These are phyloP conservation scores for Ceratoteleas bidentatus DNA, from an alignment of 1,140 invertebrate genomes.

Conservation along the genomic window DNA sequence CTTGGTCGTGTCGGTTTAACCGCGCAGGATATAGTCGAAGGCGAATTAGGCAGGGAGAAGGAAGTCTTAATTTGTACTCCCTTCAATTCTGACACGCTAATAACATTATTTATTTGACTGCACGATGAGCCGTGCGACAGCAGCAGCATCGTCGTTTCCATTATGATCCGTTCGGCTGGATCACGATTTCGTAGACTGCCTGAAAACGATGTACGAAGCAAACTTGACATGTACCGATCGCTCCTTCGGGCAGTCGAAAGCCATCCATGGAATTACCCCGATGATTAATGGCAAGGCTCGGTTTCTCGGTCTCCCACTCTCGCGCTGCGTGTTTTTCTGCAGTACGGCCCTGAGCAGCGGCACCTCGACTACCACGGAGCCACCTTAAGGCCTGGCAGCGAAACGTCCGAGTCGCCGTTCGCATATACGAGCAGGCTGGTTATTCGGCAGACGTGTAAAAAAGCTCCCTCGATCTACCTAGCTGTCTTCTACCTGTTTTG, in stretches of 20 bases:
- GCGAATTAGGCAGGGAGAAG: too few relatives aligned
- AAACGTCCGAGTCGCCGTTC: conserved; percentile 48
- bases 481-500: conserved; percentile 61
- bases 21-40: too few relatives aligned
- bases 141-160: background rate
- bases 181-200: conserved; percentile 42
- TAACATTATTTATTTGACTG: too few relatives aligned
- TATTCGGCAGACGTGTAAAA: conserved; percentile 74
- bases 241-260: conserved; percentile 74
- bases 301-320: conserved; percentile 52
- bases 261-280: conserved; percentile 74
- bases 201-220: conserved; percentile 69
- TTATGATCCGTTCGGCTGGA: background rate
- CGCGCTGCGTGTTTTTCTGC: conserved; percentile 35
- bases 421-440: conserved; percentile 44
- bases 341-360: conserved; percentile 50
- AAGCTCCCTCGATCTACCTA: conserved; percentile 67
- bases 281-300: conserved; percentile 73
- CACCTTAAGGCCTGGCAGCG: conserved; percentile 48
- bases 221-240: conserved; percentile 78
- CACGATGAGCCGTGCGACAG: too few relatives aligned
- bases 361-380: conserved; percentile 62
- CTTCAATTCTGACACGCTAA: too few relatives aligned
- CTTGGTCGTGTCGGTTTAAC: too few relatives aligned
- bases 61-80: too few relatives aligned